Conservation (phyloP, 2,113 vertebrate genomes). For the Albula glossodonta region DNA sequence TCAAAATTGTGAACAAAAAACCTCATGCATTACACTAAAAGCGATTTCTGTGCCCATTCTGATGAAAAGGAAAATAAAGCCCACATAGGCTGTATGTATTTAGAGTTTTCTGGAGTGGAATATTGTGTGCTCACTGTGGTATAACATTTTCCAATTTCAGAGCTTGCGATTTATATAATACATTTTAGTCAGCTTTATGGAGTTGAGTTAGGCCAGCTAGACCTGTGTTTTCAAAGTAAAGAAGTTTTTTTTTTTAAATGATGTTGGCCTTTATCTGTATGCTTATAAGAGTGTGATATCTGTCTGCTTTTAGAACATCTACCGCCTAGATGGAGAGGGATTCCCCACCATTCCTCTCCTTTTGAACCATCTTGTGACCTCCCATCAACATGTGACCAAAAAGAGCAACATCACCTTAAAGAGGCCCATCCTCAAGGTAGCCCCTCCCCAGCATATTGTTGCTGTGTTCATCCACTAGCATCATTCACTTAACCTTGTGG, state of each 20-base stretch:
- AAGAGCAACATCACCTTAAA: slow-evolving; percentile 75
- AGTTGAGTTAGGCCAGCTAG: background rate
- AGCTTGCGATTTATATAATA: background rate
- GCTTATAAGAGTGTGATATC: background rate
- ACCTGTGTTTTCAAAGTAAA: background rate
- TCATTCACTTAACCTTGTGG: background rate
- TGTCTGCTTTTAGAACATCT: slow-evolving; percentile 74
- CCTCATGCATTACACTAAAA: background rate
- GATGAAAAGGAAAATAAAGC: background rate
- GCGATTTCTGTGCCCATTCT: background rate
- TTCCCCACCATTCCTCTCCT: slow-evolving; percentile 85
- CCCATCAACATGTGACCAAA: slow-evolving; percentile 81
- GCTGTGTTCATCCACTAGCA: background rate
- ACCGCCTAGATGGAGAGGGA: slow-evolving; percentile 87
- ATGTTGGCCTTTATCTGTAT: background rate
- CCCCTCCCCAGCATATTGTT: background rate
- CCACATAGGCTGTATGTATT: background rate
- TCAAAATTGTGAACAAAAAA: background rate
- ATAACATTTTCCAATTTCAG: background rate
- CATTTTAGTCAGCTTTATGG: background rate
- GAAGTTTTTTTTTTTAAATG: background rate
- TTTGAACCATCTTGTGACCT: slow-evolving; percentile 76
- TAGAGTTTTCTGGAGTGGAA: background rate
- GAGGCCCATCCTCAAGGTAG: slow-evolving; percentile 81
- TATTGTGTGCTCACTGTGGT: background rate